Base-by-base conservation (phyloP, 2,888 invertebrate genomes). In the Augochlorella aurata region DNA sequence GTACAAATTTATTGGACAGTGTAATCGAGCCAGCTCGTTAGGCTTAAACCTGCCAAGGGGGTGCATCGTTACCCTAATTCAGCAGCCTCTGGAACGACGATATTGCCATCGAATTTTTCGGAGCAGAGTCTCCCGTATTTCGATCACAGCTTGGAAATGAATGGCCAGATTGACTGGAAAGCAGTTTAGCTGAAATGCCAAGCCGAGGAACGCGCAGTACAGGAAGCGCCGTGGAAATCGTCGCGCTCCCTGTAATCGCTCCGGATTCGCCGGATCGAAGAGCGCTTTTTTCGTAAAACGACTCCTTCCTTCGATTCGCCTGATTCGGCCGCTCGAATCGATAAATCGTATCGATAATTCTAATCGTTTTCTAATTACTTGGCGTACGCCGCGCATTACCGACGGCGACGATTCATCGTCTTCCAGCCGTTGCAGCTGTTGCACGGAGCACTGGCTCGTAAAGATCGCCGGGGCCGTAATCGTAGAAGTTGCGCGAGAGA, bases 171-270 rank as follows among this genome's bases (percentile, higher is more conserved):
- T 21, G 52, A 77, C 38, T 61, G 10, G 77, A 49, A 45, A 12
- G 9, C 18, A 21, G 9, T 50, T 68, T 47, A 18, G 54, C 10
- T 7, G 38, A 3, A 54, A 45, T 14, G 21, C 45, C 9, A 12
- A 69, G 14, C 8, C 16, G 69, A 18, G n/a, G 24, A 29, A 45
- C 10, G 49, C 12, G 18, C 21, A 47, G 47, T 21, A 68, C n/a
- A 58, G 29, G 24, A 29, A 10, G 50, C 67, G 16, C 10, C 44
- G 24, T 38, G 50, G 16, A 69, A 79, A 66, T 73, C 29, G 3
- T 61, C 61, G 61, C 24, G 72, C 7, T 18, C 50, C 24, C 45
- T 50, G 69, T 84, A 79, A 86, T 86, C 65, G 70, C 21, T 74
- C 38, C 14, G 50, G 54, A 58, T 66, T 75, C 10, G 52, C 54